Base-by-base conservation (phyloP, 2,113 vertebrate species). In the Rostratula benghalensis region DNA sequence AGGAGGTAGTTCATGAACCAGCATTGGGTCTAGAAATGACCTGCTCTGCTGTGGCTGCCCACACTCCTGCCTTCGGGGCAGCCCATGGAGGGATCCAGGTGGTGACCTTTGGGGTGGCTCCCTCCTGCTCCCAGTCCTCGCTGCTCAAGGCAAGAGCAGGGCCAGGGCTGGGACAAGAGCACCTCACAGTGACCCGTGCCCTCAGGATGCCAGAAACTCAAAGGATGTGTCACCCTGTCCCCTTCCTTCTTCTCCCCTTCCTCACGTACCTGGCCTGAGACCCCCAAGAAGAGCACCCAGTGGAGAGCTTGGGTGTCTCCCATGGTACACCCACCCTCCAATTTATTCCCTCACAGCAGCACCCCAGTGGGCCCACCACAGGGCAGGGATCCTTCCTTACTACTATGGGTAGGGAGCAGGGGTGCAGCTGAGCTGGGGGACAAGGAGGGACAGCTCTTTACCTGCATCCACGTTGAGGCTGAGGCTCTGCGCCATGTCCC, bases 391-490 rank as follows among this genome's bases (percentile, higher is more conserved):
- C 21, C 50, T 35, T n/a, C n/a, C 39, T 27, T 67, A 6, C 48
- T 64, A 6, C 56, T 63, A 0, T 1, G 20, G 76, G 5, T 1
- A 2, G 50, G 28, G 48, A 18, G 13, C 17, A 39, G 73, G 25
- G n/a, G 6, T 28, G 17, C n/a, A 60, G 24, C 68, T 30, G 48
- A 54, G 45, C 19, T 2, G 0, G 37, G 24, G 22, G 15, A 13
- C 0, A 1, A 48, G 37, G 59, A 43, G 43, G 43, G 43, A 43
- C 41, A 48, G 30, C 53, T 46, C 11, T 56, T 97, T 98, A 99
- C 99, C 99, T 99, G 99, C 91, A 16, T 99, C 99, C 97, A 99
- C 98, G 83, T 98, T 99, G 97, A 99, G 98, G 97, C 99, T 68
- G 33, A 99, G 97, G 48, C 98, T 97, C 93, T 98, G 98, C 70